Percentiles rank a stretch among this genome's conserved stretches.
Evolutionary conservation across 2,888 invertebrate genomes (phyloP).

Genomic region (Apamea epomidion): DNA sequence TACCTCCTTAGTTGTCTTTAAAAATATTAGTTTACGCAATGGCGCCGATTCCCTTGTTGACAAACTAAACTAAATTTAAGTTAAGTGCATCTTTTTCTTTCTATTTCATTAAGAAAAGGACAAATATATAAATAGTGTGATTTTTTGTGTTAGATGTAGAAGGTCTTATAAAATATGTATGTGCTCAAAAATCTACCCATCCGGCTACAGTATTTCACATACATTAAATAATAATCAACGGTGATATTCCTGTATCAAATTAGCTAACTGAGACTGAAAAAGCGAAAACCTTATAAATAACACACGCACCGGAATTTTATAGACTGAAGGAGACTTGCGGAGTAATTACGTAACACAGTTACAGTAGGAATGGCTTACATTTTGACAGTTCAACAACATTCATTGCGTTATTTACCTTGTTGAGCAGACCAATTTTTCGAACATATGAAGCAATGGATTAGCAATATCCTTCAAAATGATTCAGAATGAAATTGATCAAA

Average conservation of each 20-base stretch:
- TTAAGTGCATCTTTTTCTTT: too few species aligned
- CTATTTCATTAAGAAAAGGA: too few species aligned
- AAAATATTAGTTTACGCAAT: background rate
- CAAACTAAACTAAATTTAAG: too few species aligned
- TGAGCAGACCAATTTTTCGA: background rate
- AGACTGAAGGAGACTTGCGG: background rate
- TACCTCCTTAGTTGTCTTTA: background rate
- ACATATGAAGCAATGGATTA: background rate
- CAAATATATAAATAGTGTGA: too few species aligned
- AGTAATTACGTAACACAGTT: background rate
- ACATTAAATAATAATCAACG: background rate
- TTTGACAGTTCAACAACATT: background rate
- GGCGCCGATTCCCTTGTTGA: too few species aligned
- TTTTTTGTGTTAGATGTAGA: background rate
- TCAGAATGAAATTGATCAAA: background rate
- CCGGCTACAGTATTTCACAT: background rate
- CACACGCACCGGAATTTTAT: background rate
- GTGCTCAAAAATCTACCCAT: too few species aligned
- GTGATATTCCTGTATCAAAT: background rate
- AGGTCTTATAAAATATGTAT: background rate
- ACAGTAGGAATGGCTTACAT: background rate
- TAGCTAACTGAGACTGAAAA: background rate
- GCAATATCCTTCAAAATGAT: background rate
- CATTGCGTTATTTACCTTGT: background rate
- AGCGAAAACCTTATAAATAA: background rate